Conservation (phyloP, 1,140 invertebrate genomes). For the Drosophila sucinea region DNA sequence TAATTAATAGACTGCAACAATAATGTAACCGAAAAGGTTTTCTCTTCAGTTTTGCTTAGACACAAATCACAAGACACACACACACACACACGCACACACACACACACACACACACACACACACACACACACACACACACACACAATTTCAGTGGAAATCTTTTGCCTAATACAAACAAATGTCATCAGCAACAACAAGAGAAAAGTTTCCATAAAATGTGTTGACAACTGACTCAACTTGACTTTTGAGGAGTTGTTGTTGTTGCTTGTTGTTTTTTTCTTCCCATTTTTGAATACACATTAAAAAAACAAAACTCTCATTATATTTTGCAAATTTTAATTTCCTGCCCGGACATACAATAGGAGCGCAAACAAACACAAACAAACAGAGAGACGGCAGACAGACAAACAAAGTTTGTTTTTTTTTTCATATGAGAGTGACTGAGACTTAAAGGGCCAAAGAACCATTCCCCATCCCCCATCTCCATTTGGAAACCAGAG, state of each 20-base stretch:
- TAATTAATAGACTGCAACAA: constrained; percentile 5
- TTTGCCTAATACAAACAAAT: not conserved
- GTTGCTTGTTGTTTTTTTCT: too few relatives aligned
- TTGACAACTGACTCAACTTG: constrained; percentile 19
- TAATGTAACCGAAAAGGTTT: not conserved
- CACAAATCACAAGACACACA: not conserved
- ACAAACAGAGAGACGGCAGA: constrained; percentile 48
- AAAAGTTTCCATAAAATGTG: constrained; percentile 18
- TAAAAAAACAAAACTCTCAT: constrained; percentile 60
- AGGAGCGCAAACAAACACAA: constrained; percentile 10
- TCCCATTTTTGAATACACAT: constrained; percentile 47
- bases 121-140: too few relatives aligned
- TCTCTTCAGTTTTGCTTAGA: not conserved
- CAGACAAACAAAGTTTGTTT: constrained; percentile 33
- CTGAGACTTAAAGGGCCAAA: constrained; percentile 27
- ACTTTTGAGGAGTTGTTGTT: not conserved
- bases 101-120: too few relatives aligned
- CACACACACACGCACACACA: too few relatives aligned
- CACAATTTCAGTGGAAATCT: not conserved
- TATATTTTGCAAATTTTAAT: constrained; percentile 77
- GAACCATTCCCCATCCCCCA: not conserved
- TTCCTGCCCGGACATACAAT: constrained; percentile 61
- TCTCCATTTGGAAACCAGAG: not conserved
- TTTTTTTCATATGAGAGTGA: constrained; percentile 33
- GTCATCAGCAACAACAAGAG: not conserved